Evolutionary conservation across 2,113 vertebrate genomes (phyloP), one percentile per base, ranked within the genome.

Genomic region (Limanda limanda): DNA sequence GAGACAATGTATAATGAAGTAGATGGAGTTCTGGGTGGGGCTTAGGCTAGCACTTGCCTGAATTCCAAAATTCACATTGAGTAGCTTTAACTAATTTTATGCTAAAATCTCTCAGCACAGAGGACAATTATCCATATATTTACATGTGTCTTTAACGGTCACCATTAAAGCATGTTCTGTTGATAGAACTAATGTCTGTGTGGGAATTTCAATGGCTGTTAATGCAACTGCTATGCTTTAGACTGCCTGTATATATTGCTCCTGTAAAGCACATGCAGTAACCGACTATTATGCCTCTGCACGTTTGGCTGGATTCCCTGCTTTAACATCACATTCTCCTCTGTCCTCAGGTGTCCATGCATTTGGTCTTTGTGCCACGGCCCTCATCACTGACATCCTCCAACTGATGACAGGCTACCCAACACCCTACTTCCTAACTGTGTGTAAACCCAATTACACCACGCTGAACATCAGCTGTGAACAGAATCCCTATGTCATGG

Each of bases 391-490:
- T 4, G 97, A 99, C 88, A 95, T 99, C 84, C 97, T 99, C 84
- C 98, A 99, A 54, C 93, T 99, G 74, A 97, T 97, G 85, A 99
- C 97, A 15, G 98, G 98, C 52, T 97, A 98, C 82, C 98, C 97
- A 52, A 91, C 98, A 0, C 98, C 98, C 0, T 99, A 99, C 92
- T 99, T 99, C 89, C 95, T 99, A 75, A 99, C 97, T 4, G 98
- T 99, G 74, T 99, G 98, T 88, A 98, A 98, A 89, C 98, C 98
- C 78, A 99, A 99, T 90, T 99, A 99, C 84, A 97, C 97, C 76
- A 95, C 95, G 4, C 94, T 98, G 73, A 99, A 96, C 24, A 90
- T 96, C 40, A 97, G 96, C 86, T 99, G 98, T 86, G 96, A 98
- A 83, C 96, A 98, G 87, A 99, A 97, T 89, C 95, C 97, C 3